Base-by-base conservation (phyloP, 2,888 invertebrate genomes). In the Plusia festucae region DNA sequence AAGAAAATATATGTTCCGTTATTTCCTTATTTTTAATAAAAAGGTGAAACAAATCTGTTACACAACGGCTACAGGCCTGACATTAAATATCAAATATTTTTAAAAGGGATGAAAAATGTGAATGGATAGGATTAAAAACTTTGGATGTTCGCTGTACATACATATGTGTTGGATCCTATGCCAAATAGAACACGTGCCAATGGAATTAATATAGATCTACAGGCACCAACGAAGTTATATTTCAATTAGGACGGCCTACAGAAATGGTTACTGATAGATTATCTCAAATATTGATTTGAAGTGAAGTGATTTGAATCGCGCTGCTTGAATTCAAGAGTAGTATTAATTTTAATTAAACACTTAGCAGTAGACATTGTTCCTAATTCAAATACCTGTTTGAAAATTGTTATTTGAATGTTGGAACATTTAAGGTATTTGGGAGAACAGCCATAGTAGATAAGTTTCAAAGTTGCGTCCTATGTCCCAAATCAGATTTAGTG, bases 271-370 rank as follows among this genome's bases (percentile, higher is more conserved):
- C 53, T 59, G 34, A 70, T 60, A 67, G 59, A 67, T 70, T 58
- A 65, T 65, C 54, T 24, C 57, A 53, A 71, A 65, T 69, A 74
- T 78, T 61, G 61, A 71, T 64, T 66, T 61, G 46, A n/a, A 62
- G 32, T 22, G 60, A 62, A 73, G 56, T 62, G 62, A 74, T 76
- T 75, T 68, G 52, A 65, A 78, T 71, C 67, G 27, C 40, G 34
- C 6, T 13, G 34, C 27, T 53, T 64, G 20, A 49, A 40, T 67
- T 58, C 46, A 52, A 55, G 49, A 53, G 7, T 18, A 0, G 30
- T 60, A 55, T 60, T 67, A 16, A 60, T 68, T 59, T 51, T 22
- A 53, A 30, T 61, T 3, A 1, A n/a, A 40, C n/a, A 40, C n/a
- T 40, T 40, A 40, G 6, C 40, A 40, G 40, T n/a, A 6, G n/a